phyloP scores from a whole-genome alignment of 2,888 invertebrate genomes.

The Teleiodes luculella region DNA sequence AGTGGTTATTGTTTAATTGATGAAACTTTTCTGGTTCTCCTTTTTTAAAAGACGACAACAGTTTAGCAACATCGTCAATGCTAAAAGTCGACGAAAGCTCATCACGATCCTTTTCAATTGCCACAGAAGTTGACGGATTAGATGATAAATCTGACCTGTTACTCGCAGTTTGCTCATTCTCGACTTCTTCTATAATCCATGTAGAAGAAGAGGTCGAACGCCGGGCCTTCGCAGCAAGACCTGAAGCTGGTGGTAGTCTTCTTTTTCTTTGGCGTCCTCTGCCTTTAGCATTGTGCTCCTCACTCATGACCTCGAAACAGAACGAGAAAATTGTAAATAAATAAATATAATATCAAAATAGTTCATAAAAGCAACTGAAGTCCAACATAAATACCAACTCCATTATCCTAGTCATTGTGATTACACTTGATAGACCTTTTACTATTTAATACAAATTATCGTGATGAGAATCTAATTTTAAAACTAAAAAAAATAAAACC shows the following conservation, averaged over 20 bases:
- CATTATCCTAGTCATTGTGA: too few species aligned
- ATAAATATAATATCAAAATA: not conserved
- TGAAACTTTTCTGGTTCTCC: not conserved
- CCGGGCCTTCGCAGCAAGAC: not conserved
- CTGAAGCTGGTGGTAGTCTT: not conserved
- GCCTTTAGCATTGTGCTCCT: not conserved
- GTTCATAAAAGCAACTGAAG: too few species aligned
- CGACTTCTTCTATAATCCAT: not conserved
- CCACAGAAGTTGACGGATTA: not conserved
- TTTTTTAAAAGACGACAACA: not conserved
- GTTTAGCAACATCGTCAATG: not conserved
- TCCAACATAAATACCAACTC: too few species aligned
- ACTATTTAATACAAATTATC: too few species aligned
- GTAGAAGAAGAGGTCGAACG: not conserved
- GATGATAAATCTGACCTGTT: not conserved
- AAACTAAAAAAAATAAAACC: too few species aligned
- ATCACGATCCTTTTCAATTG: not conserved
- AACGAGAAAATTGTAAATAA: not conserved
- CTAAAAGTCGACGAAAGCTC: not conserved
- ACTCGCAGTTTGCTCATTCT: not conserved
- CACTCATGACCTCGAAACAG: not conserved
- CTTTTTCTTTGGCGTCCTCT: not conserved
- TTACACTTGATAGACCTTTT: too few species aligned
- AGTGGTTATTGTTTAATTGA: too few species aligned
- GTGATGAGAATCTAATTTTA: too few species aligned